Percentiles rank a stretch among this genome's conserved stretches.
Evolutionary conservation across 2,113 vertebrate genomes (phyloP).

Genomic region (Paedocypris sp.): DNA sequence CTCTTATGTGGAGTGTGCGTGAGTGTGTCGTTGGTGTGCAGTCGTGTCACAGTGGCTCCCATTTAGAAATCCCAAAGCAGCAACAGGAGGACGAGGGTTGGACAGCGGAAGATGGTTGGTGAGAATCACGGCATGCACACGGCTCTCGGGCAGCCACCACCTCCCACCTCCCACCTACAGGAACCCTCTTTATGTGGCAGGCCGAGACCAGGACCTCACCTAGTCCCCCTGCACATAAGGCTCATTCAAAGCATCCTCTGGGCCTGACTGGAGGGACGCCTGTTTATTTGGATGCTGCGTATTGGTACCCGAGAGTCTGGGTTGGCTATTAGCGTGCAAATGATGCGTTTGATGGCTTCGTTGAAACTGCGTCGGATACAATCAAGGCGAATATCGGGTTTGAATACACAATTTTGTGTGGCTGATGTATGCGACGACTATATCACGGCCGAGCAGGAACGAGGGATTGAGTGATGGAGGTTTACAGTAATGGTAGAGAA

Average conservation of each 20-base stretch:
- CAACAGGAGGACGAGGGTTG: conserved; percentile 69
- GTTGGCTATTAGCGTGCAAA: neutral
- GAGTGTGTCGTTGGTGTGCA: neutral
- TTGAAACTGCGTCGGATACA: no score
- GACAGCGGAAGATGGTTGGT: conserved; percentile 73
- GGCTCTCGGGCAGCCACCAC: conserved; percentile 64
- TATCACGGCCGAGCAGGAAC: no score
- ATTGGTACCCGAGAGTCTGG: neutral
- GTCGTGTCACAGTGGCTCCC: conserved; percentile 35
- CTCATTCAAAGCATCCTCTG: conserved; percentile 78
- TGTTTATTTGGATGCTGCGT: neutral
- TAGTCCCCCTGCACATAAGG: conserved; percentile 75
- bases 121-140: conserved; percentile 59
- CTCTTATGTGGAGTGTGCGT: conserved; percentile 23
- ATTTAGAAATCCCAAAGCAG: conserved; percentile 81
- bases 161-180: conserved; percentile 57
- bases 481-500: no score
- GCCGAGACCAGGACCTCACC: conserved; percentile 58
- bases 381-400: no score
- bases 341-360: no score
- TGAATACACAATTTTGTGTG: no score
- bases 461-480: no score
- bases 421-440: no score
- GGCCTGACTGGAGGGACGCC: conserved; percentile 29
- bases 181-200: conserved; percentile 69